Conservation (phyloP, 2,113 vertebrate species). For the Suricata suricatta region DNA sequence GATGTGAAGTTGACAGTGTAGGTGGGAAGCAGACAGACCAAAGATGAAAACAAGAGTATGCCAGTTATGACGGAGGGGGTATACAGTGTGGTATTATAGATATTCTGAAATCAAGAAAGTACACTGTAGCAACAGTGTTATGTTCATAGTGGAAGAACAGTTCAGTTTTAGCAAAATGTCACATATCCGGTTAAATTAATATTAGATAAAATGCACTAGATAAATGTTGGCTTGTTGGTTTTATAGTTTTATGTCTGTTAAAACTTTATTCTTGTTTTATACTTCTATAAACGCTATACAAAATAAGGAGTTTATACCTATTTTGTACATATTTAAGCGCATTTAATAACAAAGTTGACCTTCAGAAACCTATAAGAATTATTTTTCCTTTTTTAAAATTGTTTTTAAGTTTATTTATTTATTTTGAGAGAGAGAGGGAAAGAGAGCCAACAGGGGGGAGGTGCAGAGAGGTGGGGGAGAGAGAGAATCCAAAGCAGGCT, state of each 20-base stretch:
- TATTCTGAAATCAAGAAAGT: conserved; percentile 33
- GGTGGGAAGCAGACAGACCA: neutral
- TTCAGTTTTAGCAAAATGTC: conserved; percentile 24
- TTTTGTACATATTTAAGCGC: neutral
- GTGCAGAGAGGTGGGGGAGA: no score
- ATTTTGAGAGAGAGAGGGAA: no score
- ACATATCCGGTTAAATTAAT: neutral
- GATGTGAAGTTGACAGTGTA: neutral
- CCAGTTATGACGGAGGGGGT: neutral
- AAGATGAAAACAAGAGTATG: conserved; percentile 15
- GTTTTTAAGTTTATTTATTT: neutral
- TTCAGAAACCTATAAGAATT: neutral
- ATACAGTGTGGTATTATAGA: neutral
- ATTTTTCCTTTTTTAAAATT: neutral
- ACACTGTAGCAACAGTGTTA: neutral
- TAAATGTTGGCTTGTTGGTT: neutral
- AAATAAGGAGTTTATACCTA: conserved; percentile 14
- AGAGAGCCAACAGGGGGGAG: no score
- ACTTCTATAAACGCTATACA: neutral
- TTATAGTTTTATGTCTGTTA: conserved; percentile 27
- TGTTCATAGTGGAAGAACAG: neutral
- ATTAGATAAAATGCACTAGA: neutral
- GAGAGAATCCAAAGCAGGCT: no score
- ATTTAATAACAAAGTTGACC: neutral
- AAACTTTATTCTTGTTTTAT: conserved; percentile 41